phyloP scores from a whole-genome alignment of 2,888 invertebrate species.

The Monochamus alternatus region DNA sequence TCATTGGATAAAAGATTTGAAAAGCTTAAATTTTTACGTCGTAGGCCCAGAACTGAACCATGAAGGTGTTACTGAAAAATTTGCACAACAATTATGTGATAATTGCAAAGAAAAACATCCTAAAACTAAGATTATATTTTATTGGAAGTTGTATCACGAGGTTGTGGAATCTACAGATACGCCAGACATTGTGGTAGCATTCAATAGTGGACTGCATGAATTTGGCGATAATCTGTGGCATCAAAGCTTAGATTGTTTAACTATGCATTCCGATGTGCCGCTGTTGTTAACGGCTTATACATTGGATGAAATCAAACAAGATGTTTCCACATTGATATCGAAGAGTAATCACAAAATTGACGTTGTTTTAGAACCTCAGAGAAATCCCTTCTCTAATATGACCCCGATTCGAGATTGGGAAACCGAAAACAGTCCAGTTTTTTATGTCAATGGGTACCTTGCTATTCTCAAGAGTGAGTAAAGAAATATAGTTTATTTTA shows the following conservation, averaged over 20 bases:
- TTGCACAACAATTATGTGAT: slow-evolving; percentile 45
- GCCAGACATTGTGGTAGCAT: slow-evolving; percentile 63
- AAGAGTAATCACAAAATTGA: slow-evolving; percentile 42
- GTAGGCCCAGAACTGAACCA: slow-evolving; percentile 61
- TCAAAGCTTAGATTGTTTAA: slow-evolving; percentile 56
- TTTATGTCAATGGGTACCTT: slow-evolving; percentile 62
- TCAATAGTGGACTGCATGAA: slow-evolving; percentile 67
- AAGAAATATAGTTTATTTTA: not conserved
- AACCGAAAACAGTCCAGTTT: slow-evolving; percentile 55
- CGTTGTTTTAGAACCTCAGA: slow-evolving; percentile 50
- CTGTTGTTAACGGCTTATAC: slow-evolving; percentile 65
- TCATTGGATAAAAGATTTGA: slow-evolving; percentile 59
- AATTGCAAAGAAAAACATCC: slow-evolving; percentile 49
- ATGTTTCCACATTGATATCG: slow-evolving; percentile 51
- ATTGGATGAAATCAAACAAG: slow-evolving; percentile 59
- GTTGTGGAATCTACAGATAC: slow-evolving; percentile 50
- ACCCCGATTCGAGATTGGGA: slow-evolving; percentile 62
- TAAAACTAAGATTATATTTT: slow-evolving; percentile 44
- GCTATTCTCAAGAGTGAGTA: slow-evolving; percentile 47
- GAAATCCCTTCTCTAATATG: slow-evolving; percentile 61
- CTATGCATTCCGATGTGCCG: slow-evolving; percentile 53
- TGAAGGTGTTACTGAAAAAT: slow-evolving; percentile 27
- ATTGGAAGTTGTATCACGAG: slow-evolving; percentile 59
- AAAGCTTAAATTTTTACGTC: slow-evolving; percentile 55
- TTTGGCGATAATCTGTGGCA: slow-evolving; percentile 58